Evolutionary conservation across 1,140 invertebrate genomes (phyloP).

Genomic region (Tetraneura akinire): DNA sequence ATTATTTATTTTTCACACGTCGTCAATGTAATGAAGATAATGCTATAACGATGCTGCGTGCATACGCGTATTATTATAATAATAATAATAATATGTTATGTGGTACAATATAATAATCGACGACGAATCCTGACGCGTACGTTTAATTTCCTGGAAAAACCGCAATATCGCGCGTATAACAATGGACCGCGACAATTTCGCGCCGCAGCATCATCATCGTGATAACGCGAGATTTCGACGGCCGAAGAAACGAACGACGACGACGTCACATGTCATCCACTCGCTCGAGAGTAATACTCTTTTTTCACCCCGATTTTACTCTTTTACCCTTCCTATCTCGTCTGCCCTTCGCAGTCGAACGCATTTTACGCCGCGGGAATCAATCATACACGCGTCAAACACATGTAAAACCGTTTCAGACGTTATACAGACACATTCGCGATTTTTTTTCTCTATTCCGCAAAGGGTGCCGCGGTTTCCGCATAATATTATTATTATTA

Average conservation of each 20-base stretch:
- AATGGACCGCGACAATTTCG: background rate
- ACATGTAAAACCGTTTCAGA: conserved; percentile 42
- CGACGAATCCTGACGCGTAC: conserved; percentile 7
- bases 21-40: too few relatives aligned
- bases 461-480: background rate
- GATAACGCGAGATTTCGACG: conserved; percentile 3
- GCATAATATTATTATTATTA: too few relatives aligned
- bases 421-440: conserved; percentile 44
- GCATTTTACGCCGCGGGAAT: conserved; percentile 6
- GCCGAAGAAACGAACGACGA: background rate
- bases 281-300: conserved; percentile 46
- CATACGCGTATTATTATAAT: background rate
- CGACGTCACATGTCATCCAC: conserved; percentile 6
- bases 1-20: too few relatives aligned
- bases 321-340: too few relatives aligned
- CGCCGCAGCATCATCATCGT: background rate
- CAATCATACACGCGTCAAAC: conserved; percentile 52
- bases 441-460: too few relatives aligned
- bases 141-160: conserved; percentile 48
- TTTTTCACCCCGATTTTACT: conserved; percentile 16
- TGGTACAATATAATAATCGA: background rate
- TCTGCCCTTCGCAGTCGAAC: background rate
- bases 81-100: too few relatives aligned
- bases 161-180: background rate
- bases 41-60: background rate